Conservation (phyloP, 2,113 vertebrate genomes). For the Lamprotornis superbus region DNA sequence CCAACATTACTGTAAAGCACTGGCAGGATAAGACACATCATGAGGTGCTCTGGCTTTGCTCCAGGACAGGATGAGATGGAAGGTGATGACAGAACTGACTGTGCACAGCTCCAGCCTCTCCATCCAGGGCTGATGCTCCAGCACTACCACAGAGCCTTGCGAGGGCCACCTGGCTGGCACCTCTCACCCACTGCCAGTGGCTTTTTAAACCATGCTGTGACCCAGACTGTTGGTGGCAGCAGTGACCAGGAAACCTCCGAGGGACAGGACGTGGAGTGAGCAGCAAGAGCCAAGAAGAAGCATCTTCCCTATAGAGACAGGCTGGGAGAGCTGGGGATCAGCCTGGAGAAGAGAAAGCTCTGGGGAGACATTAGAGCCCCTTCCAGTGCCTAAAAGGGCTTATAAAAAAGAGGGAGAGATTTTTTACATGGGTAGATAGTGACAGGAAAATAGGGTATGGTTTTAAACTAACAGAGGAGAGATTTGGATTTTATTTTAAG, state of each 20-base stretch:
- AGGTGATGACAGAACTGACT: not conserved
- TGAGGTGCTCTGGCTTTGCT: not conserved
- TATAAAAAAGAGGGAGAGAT: not conserved
- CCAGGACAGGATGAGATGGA: not conserved
- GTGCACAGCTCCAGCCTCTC: not conserved
- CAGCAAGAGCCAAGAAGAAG: not conserved
- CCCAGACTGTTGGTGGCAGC: not conserved
- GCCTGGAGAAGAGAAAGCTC: not conserved
- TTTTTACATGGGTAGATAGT: not conserved
- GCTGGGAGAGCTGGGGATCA: not conserved
- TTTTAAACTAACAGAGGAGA: not conserved
- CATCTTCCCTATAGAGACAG: not conserved
- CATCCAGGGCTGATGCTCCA: not conserved
- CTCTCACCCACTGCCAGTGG: not conserved
- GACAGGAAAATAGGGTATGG: not conserved
- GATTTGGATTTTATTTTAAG: not conserved
- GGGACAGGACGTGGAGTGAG: fast-evolving
- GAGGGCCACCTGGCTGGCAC: not conserved
- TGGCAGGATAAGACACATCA: not conserved
- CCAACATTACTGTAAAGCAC: not conserved
- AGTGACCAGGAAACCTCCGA: not conserved
- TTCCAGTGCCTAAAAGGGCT: not conserved
- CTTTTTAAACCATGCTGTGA: not conserved
- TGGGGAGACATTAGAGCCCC: not conserved
- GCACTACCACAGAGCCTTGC: not conserved